Percentiles rank a stretch among this genome's conserved stretches.
phyloP scores from a whole-genome alignment of 2,797 vertebrate genomes.

The Masticophis lateralis region DNA sequence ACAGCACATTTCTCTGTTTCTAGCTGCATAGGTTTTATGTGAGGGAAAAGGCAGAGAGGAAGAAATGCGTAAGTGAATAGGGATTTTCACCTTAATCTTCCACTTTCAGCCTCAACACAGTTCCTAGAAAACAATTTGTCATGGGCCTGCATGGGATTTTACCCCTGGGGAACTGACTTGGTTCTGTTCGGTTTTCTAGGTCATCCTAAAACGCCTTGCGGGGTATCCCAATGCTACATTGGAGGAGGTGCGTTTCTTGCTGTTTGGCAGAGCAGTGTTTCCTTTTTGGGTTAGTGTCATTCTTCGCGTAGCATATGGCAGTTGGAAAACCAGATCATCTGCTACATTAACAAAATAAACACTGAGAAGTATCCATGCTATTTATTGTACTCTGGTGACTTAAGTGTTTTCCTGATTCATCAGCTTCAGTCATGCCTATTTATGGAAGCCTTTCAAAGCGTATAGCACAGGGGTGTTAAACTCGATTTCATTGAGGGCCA shows the following conservation, averaged over 20 bases:
- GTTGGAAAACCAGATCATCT: constrained; percentile 52
- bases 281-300: not conserved
- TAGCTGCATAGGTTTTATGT: not conserved
- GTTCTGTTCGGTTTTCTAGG: constrained; percentile 40
- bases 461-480: not conserved
- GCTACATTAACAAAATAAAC: constrained; percentile 28
- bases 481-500: too few species aligned
- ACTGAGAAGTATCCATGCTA: constrained; percentile 37
- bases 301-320: constrained; percentile 12
- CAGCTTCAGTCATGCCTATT: not conserved
- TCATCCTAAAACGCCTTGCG: not conserved
- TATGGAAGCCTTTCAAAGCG: not conserved
- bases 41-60: not conserved
- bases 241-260: constrained; percentile 31
- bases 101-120: not conserved
- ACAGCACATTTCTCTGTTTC: not conserved
- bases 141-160: not conserved
- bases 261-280: not conserved
- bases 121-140: not conserved
- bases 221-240: not conserved
- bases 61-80: not conserved
- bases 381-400: constrained; percentile 36
- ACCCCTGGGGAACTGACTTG: not conserved
- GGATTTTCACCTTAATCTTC: not conserved
- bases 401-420: not conserved